Evolutionary conservation across 2,888 invertebrate genomes (phyloP).

Genomic region (Acronicta aceris): DNA sequence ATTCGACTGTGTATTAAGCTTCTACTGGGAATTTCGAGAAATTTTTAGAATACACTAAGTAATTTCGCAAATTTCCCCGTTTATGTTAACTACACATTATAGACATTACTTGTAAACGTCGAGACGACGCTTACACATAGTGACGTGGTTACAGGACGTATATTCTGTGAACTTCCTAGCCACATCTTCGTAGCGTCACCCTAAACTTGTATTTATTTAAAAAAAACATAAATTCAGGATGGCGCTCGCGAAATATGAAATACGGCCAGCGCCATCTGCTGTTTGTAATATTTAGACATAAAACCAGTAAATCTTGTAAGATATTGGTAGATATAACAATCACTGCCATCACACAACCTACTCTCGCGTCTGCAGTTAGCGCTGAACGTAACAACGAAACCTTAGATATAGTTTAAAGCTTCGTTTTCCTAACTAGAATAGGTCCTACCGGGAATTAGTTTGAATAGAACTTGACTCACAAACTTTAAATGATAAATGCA

Average conservation of each 20-base stretch:
- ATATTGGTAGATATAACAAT: constrained; percentile 67
- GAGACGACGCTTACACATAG: constrained; percentile 65
- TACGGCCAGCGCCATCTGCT: constrained; percentile 87
- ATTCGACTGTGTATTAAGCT: constrained; percentile 62
- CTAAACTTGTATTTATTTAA: constrained; percentile 67
- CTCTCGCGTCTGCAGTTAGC: constrained; percentile 69
- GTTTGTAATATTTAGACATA: constrained; percentile 38
- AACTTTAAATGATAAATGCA: constrained; percentile 36
- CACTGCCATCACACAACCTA: constrained; percentile 78
- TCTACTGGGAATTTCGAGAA: constrained; percentile 60
- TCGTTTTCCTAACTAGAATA: constrained; percentile 61
- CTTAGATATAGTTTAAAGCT: constrained; percentile 44
- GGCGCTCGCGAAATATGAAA: constrained; percentile 77
- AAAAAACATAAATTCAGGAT: constrained; percentile 76
- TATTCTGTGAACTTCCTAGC: constrained; percentile 63
- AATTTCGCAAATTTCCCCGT: constrained; percentile 59
- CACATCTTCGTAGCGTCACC: constrained; percentile 79
- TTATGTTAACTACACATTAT: constrained; percentile 61
- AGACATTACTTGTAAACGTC: constrained; percentile 55
- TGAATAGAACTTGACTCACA: constrained; percentile 78
- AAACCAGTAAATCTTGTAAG: constrained; percentile 18
- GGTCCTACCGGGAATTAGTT: constrained; percentile 62
- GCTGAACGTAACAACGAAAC: constrained; percentile 72
- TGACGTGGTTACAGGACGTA: constrained; percentile 62
- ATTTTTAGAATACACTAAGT: constrained; percentile 16